Evolutionary conservation across 2,888 invertebrate genomes (phyloP).

Genomic region (Hoplodrina ambigua): DNA sequence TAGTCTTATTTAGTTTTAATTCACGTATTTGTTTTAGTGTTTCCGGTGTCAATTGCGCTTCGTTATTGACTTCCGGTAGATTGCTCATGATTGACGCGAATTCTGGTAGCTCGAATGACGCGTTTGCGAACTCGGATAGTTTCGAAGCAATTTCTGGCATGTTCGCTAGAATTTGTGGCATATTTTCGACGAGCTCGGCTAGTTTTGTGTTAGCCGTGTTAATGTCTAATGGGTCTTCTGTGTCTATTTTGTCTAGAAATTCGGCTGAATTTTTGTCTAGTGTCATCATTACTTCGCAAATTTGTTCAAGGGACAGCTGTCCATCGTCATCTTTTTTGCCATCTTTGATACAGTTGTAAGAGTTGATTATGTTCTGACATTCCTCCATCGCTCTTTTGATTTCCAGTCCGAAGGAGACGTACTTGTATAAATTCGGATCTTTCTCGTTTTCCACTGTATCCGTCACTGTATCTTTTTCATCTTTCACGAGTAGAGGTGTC

Average conservation of each 20-base stretch:
- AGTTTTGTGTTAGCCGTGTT: conserved; percentile 78
- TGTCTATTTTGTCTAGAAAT: conserved; percentile 79
- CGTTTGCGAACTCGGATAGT: conserved; percentile 81
- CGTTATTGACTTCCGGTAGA: conserved; percentile 81
- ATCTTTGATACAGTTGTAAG: conserved; percentile 79
- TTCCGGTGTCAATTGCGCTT: conserved; percentile 85
- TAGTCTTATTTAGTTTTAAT: conserved; percentile 80
- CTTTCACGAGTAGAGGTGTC: conserved; percentile 70
- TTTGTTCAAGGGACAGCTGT: conserved; percentile 80
- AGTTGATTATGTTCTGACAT: conserved; percentile 86
- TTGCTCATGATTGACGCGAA: conserved; percentile 84
- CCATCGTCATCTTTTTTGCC: conserved; percentile 72
- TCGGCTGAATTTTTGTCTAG: conserved; percentile 83
- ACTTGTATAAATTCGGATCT: conserved; percentile 81
- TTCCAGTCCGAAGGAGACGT: conserved; percentile 84
- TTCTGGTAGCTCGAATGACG: conserved; percentile 83
- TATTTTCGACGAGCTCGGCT: conserved; percentile 82
- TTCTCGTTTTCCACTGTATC: conserved; percentile 66
- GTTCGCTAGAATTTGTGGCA: conserved; percentile 86
- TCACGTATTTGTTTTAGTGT: conserved; percentile 87
- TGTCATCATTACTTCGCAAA: conserved; percentile 85
- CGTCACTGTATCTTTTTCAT: conserved; percentile 64
- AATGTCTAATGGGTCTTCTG: conserved; percentile 76
- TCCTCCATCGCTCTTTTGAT: conserved; percentile 88
- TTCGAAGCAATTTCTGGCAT: conserved; percentile 86